phyloP scores from a whole-genome alignment of 1,140 invertebrate genomes.

The Mesaphorura yosii region DNA sequence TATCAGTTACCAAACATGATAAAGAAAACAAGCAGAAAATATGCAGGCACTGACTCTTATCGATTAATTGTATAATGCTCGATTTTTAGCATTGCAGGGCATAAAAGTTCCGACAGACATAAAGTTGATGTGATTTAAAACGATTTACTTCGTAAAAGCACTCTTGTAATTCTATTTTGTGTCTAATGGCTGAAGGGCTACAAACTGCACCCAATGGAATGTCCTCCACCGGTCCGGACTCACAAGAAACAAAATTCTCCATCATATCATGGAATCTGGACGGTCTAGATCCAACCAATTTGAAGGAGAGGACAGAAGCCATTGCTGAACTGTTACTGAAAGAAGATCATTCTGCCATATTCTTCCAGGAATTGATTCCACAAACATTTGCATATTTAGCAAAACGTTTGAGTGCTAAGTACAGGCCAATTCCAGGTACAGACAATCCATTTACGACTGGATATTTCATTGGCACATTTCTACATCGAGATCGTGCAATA shows the following conservation, averaged over 20 bases:
- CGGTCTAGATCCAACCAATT: conserved; percentile 46
- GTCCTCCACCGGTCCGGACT: no score
- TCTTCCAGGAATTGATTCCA: conserved; percentile 50
- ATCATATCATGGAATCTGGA: conserved; percentile 52
- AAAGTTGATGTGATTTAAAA: no score
- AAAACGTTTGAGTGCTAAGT: conserved; percentile 34
- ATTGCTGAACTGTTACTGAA: conserved; percentile 41
- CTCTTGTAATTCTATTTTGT: no score
- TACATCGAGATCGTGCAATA: conserved; percentile 38
- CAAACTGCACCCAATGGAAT: no score
- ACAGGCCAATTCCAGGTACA: conserved; percentile 36
- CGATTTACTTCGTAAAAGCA: no score
- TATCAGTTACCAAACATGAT: no score
- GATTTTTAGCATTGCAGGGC: no score
- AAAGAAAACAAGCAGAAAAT: no score
- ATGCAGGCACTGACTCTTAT: no score
- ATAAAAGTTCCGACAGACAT: no score
- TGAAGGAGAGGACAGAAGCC: conserved; percentile 42
- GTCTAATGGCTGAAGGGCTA: no score
- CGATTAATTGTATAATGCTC: no score
- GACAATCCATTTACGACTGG: conserved; percentile 29
- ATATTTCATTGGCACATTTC: conserved; percentile 44
- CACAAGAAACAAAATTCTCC: conserved; percentile 35
- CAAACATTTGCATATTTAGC: conserved; percentile 37
- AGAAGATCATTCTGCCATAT: conserved; percentile 48